Base-by-base conservation (phyloP, 2,797 vertebrate genomes). In the Antrozous pallidus region DNA sequence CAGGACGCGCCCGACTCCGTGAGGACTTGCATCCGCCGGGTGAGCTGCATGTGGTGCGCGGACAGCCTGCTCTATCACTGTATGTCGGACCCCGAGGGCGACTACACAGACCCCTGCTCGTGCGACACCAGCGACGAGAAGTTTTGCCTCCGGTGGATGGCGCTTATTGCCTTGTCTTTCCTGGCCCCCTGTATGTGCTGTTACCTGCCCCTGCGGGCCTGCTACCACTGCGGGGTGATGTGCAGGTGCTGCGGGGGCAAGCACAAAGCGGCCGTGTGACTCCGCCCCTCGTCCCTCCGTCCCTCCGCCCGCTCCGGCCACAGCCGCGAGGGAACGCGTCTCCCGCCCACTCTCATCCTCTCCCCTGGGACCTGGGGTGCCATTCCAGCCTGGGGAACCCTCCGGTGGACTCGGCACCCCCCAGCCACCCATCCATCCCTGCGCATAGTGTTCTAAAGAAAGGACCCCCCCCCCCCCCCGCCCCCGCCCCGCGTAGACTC, bases 41-140 rank as follows among this genome's bases (percentile, higher is more conserved):
- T 98, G 97, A 99, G 99, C 98, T 99, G 99, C 98, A 99, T 99
- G 99, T 99, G 99, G 99, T 99, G 99, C 3, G 99, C 99, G 40
- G 99, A 99, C 98, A 99, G 99, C 97, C 99, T 99, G 99, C 99
- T 99, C 80, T 99, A 99, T 97, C 99, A 99, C 98, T 99, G 99
- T 98, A 99, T 99, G 99, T 99, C 99, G 3, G 99, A 99, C 98
- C 99, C 99, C 0, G 99, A 99, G 98, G 99, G 99, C 71, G 99
- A 99, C 98, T 99, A 99, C 85, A 99, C 98, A 2, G 99, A 99
- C 98, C 99, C 99, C 83, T 99, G 99, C 98, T 99, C 99, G 18
- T 99, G 99, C 1, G 99, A 99, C 93, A 99, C 99, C n/a, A 98
- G 98, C 93, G 99, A 99, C 94, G 99, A 99, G 94, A 99, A 99